Evolutionary conservation across 2,888 invertebrate species (phyloP).

Genomic region (Capitulum mitella): DNA sequence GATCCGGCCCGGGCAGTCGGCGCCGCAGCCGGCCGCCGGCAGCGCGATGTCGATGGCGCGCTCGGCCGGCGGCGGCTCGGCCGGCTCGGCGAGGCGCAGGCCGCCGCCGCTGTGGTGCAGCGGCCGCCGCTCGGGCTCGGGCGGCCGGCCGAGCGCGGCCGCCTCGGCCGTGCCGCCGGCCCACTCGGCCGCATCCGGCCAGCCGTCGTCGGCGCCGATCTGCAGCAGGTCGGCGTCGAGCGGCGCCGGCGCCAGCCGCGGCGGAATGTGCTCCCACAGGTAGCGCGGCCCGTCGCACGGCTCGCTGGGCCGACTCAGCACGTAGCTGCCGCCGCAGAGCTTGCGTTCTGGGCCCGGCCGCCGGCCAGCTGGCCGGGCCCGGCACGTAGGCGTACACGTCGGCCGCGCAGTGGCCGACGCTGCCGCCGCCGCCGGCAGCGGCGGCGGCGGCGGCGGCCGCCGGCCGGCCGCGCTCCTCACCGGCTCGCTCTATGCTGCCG

Average conservation of each 20-base stretch:
- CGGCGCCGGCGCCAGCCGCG: conserved; percentile 5
- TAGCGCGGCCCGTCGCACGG: background rate
- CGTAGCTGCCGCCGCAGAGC: background rate
- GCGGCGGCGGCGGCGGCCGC: too few species aligned
- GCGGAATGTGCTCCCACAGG: conserved; percentile 10
- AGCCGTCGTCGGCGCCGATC: background rate
- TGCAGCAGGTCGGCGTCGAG: background rate
- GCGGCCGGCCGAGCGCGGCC: conserved; percentile 45
- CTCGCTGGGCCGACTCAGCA: background rate
- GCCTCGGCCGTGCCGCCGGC: background rate
- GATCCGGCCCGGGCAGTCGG: background rate
- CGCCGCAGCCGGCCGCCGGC: background rate
- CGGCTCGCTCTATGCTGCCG: too few species aligned
- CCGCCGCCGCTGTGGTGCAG: conserved; percentile 22
- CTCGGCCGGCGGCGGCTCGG: background rate
- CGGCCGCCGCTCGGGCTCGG: conserved; percentile 43
- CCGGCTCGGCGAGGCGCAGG: background rate
- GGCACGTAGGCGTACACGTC: background rate
- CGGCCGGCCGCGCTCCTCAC: too few species aligned
- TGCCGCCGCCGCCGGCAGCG: background rate
- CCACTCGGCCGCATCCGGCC: background rate
- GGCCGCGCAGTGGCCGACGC: background rate
- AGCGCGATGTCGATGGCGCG: background rate
- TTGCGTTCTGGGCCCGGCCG: background rate
- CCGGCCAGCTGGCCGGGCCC: background rate